Conservation (phyloP, 2,113 vertebrate genomes). For the Gasterosteus aculeatus region DNA sequence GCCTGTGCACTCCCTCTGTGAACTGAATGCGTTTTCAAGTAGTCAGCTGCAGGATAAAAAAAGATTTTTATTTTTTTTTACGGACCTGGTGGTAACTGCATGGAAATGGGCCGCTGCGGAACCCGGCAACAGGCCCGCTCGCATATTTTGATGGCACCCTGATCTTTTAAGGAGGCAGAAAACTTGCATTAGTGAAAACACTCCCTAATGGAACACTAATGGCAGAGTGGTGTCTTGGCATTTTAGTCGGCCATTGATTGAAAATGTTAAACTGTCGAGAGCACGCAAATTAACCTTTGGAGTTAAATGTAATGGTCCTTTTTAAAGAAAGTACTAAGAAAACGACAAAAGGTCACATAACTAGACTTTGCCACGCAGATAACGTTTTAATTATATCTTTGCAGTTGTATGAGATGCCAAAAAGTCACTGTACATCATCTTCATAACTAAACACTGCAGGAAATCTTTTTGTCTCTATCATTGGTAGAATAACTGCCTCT, state of each 20-base stretch:
- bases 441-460: neutral
- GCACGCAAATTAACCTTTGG: neutral
- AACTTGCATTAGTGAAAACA: constrained; percentile 19
- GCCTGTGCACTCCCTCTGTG: neutral
- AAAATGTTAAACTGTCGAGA: constrained; percentile 6
- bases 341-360: neutral
- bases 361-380: neutral
- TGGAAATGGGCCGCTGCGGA: constrained; percentile 62
- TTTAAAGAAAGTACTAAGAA: no score
- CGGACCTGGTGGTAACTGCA: constrained; percentile 48
- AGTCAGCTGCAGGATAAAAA: neutral
- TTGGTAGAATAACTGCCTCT: constrained; percentile 13
- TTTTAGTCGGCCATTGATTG: constrained; percentile 1
- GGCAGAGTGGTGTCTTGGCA: constrained; percentile 1
- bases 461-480: constrained; percentile 5
- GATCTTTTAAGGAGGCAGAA: constrained; percentile 29
- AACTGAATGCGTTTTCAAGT: neutral
- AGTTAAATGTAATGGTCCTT: neutral
- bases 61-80: constrained; percentile 38
- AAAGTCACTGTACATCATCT: neutral
- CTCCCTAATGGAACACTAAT: constrained; percentile 1
- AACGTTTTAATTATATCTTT: neutral
- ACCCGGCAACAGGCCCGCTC: constrained; percentile 28
- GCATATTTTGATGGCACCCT: constrained; percentile 29
- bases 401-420: constrained; percentile 5